These are phyloP conservation scores for Eugnorisma glareosa DNA, from an alignment of 2,888 invertebrate species.

Conservation along the genomic window DNA sequence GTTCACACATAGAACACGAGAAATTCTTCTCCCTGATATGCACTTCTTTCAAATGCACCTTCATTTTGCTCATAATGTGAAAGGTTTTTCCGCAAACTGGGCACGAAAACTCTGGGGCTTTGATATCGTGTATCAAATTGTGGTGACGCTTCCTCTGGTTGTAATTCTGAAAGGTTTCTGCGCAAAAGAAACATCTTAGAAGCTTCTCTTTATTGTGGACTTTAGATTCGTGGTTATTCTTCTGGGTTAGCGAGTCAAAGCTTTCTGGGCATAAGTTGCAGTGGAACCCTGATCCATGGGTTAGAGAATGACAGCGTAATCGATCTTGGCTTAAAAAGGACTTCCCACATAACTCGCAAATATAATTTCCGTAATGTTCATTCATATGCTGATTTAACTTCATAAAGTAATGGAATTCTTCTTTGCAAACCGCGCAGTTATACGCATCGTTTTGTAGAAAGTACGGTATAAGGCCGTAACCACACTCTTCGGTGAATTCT, in stretches of 20 bases:
- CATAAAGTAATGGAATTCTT: conserved; percentile 82
- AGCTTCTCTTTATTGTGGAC: conserved; percentile 77
- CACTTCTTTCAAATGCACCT: conserved; percentile 82
- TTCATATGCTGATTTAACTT: conserved; percentile 88
- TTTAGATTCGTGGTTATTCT: conserved; percentile 76
- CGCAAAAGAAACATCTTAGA: conserved; percentile 81
- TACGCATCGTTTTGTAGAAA: conserved; percentile 73
- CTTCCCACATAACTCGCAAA: conserved; percentile 86
- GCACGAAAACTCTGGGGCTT: conserved; percentile 77
- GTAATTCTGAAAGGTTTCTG: conserved; percentile 80
- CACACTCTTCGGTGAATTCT: conserved; percentile 74
- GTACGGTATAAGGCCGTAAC: conserved; percentile 83
- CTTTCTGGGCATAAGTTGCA: conserved; percentile 78
- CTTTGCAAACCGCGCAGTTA: conserved; percentile 80
- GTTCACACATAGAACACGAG: conserved; percentile 86
- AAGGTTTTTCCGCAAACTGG: conserved; percentile 81
- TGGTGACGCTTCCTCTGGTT: conserved; percentile 79
- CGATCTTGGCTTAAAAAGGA: conserved; percentile 83
- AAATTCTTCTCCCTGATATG: conserved; percentile 87
- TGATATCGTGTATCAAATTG: conserved; percentile 73
- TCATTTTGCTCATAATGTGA: conserved; percentile 81
- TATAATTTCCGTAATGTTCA: conserved; percentile 80
- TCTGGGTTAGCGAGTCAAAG: conserved; percentile 79
- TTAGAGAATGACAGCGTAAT: conserved; percentile 78
- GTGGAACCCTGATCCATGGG: conserved; percentile 79